Percentiles rank a stretch among this genome's conserved stretches.
Conservation (phyloP, 64 coral and sea anemone species). For the Dendrophyllia cribrosa region DNA sequence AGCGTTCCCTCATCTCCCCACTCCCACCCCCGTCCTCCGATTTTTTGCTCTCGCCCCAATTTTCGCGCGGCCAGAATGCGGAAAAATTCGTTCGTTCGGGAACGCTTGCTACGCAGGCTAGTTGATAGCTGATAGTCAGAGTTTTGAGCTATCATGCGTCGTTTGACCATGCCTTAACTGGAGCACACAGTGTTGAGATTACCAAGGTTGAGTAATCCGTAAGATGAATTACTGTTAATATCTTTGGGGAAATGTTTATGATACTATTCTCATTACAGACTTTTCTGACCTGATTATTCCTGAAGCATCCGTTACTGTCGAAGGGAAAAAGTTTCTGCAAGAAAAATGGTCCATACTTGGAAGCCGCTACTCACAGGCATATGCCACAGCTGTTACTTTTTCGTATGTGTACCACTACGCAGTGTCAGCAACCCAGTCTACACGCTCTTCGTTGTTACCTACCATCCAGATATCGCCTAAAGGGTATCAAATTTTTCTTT, state of each 20-base stretch:
- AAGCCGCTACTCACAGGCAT: not conserved
- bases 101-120: no score
- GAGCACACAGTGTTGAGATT: not conserved
- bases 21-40: no score
- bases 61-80: no score
- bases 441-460: slow-evolving; percentile 13
- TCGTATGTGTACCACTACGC: not conserved
- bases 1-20: no score
- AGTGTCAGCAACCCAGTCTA: not conserved
- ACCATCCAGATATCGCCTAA: slow-evolving; percentile 18
- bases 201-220: not conserved
- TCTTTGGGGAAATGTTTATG: not conserved
- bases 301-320: not conserved
- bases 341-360: not conserved
- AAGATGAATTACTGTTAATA: no score
- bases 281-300: not conserved
- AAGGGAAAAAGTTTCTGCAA: no score
- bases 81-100: no score
- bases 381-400: not conserved
- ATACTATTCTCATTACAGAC: not conserved
- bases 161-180: not conserved
- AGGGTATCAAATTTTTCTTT: slow-evolving; percentile 32
- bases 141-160: not conserved
- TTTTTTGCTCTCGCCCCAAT: no score
- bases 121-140: not conserved